phyloP scores from a whole-genome alignment of 2,888 invertebrate genomes.

The Tenthredo mesomela region DNA sequence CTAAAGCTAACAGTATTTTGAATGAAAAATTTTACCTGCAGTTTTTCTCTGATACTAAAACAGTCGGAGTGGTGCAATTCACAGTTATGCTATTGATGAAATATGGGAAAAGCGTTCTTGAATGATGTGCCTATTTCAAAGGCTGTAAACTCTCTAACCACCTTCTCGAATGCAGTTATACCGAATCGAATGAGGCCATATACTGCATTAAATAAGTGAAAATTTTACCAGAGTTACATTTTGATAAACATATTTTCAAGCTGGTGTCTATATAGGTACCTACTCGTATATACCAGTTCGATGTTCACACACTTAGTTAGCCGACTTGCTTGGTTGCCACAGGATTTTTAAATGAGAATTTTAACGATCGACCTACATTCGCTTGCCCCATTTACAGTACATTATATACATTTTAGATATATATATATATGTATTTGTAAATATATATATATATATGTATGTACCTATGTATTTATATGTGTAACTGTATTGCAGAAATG shows the following conservation, averaged over 20 bases:
- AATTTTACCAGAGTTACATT: not conserved
- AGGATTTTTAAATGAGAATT: slow-evolving; percentile 73
- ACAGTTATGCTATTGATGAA: not conserved
- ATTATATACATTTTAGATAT: slow-evolving; percentile 54
- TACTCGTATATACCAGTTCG: slow-evolving; percentile 3
- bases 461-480: slow-evolving; percentile 13
- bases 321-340: slow-evolving; percentile 52
- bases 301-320: slow-evolving; percentile 35
- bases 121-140: not conserved
- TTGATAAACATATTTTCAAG: not conserved
- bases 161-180: not conserved
- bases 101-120: not conserved
- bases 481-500: slow-evolving; percentile 1
- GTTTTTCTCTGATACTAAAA: not conserved
- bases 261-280: not conserved
- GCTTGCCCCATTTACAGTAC: slow-evolving; percentile 65
- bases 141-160: not conserved
- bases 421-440: not conserved
- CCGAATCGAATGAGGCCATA: not conserved
- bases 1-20: not conserved
- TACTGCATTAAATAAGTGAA: slow-evolving; percentile 7
- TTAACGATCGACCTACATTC: slow-evolving; percentile 74
- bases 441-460: not conserved
- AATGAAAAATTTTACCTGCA: not conserved
- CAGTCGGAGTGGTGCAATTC: not conserved